Evolutionary conservation across 2,888 invertebrate genomes (phyloP).

Genomic region (Encarsia formosa): DNA sequence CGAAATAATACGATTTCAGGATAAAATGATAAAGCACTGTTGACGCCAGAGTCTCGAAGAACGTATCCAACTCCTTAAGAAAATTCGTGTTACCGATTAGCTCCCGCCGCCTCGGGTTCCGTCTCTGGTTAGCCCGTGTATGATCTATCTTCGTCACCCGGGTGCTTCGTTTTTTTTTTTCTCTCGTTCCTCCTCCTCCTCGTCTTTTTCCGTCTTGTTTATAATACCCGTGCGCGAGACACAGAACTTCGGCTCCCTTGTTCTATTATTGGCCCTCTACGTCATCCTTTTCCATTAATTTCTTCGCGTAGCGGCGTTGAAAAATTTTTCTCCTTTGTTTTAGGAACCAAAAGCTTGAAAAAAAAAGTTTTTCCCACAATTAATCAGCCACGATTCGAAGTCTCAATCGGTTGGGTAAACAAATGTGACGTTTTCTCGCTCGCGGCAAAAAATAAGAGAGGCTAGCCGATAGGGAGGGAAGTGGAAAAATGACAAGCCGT

Average conservation of each 20-base stretch:
- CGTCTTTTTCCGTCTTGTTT: conserved; percentile 9
- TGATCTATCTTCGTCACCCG: background rate
- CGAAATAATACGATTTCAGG: no score
- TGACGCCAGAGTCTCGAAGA: no score
- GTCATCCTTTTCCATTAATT: conserved; percentile 23
- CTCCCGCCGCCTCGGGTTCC: background rate
- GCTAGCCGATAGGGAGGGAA: no score
- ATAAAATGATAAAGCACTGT: no score
- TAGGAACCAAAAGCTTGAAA: no score
- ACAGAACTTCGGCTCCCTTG: no score
- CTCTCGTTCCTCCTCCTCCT: background rate
- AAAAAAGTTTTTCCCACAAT: no score
- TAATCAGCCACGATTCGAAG: no score
- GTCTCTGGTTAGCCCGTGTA: background rate
- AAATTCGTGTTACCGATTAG: background rate
- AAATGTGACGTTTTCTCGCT: no score
- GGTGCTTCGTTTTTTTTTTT: background rate
- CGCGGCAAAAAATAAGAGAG: conserved; percentile 4
- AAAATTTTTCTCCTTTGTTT: conserved; percentile 3
- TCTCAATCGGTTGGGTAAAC: no score
- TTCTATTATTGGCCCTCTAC: conserved; percentile 21
- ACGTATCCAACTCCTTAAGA: no score
- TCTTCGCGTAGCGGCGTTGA: conserved; percentile 5
- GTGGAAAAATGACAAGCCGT: conserved; percentile 23
- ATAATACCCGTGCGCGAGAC: conserved; percentile 3